Base-by-base conservation (phyloP, 1,140 invertebrate genomes). In the Phymorhynchus buccinoides region DNA sequence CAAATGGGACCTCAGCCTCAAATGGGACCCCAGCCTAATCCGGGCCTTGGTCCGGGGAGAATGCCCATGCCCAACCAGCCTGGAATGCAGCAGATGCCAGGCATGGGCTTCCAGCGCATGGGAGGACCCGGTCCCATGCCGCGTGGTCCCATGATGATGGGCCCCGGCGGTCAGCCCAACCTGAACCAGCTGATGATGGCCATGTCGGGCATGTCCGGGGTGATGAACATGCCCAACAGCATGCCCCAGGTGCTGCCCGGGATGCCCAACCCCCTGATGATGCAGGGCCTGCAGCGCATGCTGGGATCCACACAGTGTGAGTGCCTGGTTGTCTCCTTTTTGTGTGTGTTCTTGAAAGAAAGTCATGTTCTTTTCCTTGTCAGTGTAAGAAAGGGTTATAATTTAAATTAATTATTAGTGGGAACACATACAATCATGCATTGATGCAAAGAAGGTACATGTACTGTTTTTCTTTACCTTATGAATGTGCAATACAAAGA, bases 241-340 rank as follows among this genome's bases (percentile, higher is more conserved):
- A 30, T 68, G 56, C 66, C 77, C 14, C 77, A 41, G 77, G 81
- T 79, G 6, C 30, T 73, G 18, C 84, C 84, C 30, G 66, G 41
- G 3, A 56, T 83, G 1, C 66, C 48, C 39, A 80, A 80, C 22
- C 71, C 32, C 44, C 78, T 80, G 37, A 71, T 85, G 37, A 73
- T 68, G 44, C 68, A 56, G n/a, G 39, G 78, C 44, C 41, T 84
- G 22, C 83, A 84, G 83, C 75, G 75, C 52, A 84, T 84, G 48
- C 62, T 84, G 48, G 73, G 75, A 75, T 30, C 52, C 4, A 14
- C 32, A 22, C 83, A 79, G 32, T 66, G 75, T 78, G 32, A 84
- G 71, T 62, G 22, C 56, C n/a, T 1, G 12, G 22, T 62, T 62
- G 12, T 62, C 44, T 48, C 44, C 44, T 48, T 48, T 48, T 48